Evolutionary conservation across 2,113 vertebrate genomes (phyloP), one percentile per base, ranked within the genome.

Genomic region (Microcebus murinus): DNA sequence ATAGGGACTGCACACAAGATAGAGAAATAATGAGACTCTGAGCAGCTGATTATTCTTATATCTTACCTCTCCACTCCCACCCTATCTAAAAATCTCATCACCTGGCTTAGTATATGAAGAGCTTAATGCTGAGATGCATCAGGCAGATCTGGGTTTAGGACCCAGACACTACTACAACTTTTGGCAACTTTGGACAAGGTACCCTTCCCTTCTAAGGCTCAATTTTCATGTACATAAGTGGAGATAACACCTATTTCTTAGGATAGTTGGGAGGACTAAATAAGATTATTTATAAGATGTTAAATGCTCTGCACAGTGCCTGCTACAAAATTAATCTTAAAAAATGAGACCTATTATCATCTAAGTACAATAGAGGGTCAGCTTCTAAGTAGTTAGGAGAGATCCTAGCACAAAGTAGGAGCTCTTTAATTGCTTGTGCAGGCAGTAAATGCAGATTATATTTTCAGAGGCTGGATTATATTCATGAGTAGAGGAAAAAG

Each of bases 161-260:
- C 17, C 21, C 63, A 65, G 27, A 6, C 18, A 52, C 57, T 11
- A 45, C 29, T 17, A 11, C 17, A n/a, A 7, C 1, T 52, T 36
- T 67, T 13, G n/a, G 29, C 2, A 20, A 77, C 15, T 20, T 70
- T 57, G 34, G 15, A 29, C n/a, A 87, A 65, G 18, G 2, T 50
- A 45, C 27, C 3, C 5, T 9, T 45, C 63, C 52, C 52, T 84
- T 77, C 52, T 55, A 39, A 68, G 57, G 20, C 18, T 96, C 68
- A 12, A 42, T 94, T 98, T 81, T 89, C 48, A 39, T 50, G 93
- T 93, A 55, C 83, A 23, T 52, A 59, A 73, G 39, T 55, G n/a
- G 82, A 80, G 13, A 11, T 39, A n/a, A 73, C 80, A 36, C 11
- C 0, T 36, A 77, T 2, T 67, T 50, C 12, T 63, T 57, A 68